Evolutionary conservation across 1,140 invertebrate species (phyloP).

Genomic region (Neodiprion pinetum): DNA sequence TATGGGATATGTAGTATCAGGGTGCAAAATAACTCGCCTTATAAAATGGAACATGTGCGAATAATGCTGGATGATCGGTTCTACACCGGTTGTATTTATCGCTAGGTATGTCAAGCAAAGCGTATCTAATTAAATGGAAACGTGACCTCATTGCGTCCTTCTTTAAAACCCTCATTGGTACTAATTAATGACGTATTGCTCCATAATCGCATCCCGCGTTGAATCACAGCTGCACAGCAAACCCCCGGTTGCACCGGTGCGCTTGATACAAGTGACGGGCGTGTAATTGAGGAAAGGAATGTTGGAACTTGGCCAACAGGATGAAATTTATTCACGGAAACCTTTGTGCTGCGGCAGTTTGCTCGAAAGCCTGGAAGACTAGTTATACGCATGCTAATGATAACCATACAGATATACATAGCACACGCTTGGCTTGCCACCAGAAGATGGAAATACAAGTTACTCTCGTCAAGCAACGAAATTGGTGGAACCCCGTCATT

Average conservation of each 20-base stretch:
- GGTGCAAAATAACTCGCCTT: no score
- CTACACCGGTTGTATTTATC: no score
- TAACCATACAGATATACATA: no score
- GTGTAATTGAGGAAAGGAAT: constrained; percentile 5
- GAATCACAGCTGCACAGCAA: not conserved
- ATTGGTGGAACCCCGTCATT: no score
- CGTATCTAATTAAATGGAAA: not conserved
- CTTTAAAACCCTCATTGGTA: constrained; percentile 2
- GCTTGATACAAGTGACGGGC: not conserved
- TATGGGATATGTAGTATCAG: no score
- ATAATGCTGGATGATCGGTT: no score
- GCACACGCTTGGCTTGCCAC: no score
- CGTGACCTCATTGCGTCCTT: not conserved
- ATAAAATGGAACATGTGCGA: no score
- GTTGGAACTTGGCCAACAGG: not conserved
- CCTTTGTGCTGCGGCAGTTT: not conserved
- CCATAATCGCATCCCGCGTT: not conserved
- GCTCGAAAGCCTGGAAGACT: no score
- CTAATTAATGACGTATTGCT: constrained; percentile 1
- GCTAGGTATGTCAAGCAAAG: not conserved
- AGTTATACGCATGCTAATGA: no score
- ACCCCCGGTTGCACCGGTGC: not conserved
- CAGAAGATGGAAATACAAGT: no score
- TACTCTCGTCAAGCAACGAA: no score
- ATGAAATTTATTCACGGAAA: not conserved